A percentile compares a stretch with the other conserved stretches of the same genome.
Evolutionary conservation across 2,797 vertebrate species (phyloP).

Genomic region (Linurgus olivaceus): DNA sequence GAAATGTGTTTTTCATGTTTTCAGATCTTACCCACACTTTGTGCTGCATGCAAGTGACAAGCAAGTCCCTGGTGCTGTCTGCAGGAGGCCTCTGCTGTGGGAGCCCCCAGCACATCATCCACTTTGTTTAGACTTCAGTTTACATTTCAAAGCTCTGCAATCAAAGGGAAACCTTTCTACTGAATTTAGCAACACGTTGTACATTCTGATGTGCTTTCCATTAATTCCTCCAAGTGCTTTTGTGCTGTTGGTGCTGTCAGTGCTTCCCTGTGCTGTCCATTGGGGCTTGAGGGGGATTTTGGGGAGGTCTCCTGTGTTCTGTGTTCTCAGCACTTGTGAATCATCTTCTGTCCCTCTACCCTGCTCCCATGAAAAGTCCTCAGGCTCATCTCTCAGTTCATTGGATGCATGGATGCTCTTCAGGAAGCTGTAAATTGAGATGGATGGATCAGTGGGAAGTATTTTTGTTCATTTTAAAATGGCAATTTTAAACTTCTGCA

Average conservation of each 20-base stretch:
- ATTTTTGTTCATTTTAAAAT: neutral
- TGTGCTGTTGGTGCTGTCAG: neutral
- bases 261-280: neutral
- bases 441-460: neutral
- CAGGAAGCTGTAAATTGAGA: neutral
- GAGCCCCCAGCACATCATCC: neutral
- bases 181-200: neutral
- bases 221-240: neutral
- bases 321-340: neutral
- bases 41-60: rapidly evolving
- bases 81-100: neutral
- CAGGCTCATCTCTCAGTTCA: neutral
- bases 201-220: neutral
- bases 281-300: neutral
- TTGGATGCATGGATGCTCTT: neutral
- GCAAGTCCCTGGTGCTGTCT: neutral
- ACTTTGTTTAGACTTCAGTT: neutral
- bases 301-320: neutral
- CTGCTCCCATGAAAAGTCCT: neutral
- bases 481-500: neutral
- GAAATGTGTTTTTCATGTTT: neutral
- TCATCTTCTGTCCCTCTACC: neutral
- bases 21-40: neutral
- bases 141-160: neutral
- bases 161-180: neutral